phyloP scores from a whole-genome alignment of 2,797 vertebrate genomes.

The Capromys pilorides region DNA sequence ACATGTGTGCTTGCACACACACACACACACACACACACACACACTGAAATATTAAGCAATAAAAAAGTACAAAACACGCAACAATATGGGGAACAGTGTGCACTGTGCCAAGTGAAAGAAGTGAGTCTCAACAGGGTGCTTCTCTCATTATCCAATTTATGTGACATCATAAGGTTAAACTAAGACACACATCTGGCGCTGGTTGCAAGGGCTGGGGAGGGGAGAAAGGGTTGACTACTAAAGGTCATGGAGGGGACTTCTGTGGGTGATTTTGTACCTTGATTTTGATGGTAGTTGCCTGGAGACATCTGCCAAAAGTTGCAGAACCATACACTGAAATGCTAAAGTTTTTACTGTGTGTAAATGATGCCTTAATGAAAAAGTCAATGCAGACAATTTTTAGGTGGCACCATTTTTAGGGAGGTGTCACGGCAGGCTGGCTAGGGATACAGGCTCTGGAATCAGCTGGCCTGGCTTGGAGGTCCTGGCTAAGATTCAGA shows the following conservation, averaged over 20 bases:
- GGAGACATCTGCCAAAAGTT: conserved; percentile 9
- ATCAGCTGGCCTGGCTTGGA: not conserved
- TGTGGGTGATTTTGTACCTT: not conserved
- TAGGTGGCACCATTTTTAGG: not conserved
- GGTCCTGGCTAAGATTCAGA: not conserved
- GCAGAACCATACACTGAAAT: not conserved
- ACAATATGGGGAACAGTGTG: not conserved
- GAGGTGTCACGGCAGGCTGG: not conserved
- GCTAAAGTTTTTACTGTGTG: conserved; percentile 14
- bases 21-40: not conserved
- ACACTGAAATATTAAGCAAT: not conserved
- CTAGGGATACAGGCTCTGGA: not conserved
- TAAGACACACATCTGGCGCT: not conserved
- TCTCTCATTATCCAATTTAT: not conserved
- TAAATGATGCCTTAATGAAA: not conserved
- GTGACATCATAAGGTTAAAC: not conserved
- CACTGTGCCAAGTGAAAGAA: not conserved
- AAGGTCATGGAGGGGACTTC: not conserved
- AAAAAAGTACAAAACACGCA: not conserved
- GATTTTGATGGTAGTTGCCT: conserved; percentile 3
- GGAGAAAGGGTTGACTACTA: not conserved
- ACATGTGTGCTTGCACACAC: not conserved
- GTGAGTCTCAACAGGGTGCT: not conserved
- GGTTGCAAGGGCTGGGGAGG: not conserved
- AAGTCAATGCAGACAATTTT: not conserved